Conservation (phyloP, 2,888 invertebrate species). For the Dicyrtomina minuta region DNA sequence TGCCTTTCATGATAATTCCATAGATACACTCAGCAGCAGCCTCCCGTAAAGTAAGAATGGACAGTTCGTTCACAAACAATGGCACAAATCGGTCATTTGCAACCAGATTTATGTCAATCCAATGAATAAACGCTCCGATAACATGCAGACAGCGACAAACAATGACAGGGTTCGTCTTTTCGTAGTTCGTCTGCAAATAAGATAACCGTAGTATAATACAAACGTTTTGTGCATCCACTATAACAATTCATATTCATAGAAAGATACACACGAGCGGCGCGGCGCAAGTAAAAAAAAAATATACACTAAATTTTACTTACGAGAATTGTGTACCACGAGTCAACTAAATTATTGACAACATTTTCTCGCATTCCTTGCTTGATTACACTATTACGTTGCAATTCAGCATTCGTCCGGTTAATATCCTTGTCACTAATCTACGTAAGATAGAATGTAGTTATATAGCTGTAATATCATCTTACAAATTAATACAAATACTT, state of each 20-base stretch:
- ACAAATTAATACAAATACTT: too few relatives aligned
- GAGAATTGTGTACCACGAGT: slow-evolving; percentile 62
- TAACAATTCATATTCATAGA: too few relatives aligned
- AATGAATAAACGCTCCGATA: slow-evolving; percentile 62
- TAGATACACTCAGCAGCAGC: slow-evolving; percentile 61
- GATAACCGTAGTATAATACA: too few relatives aligned
- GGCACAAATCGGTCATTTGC: slow-evolving; percentile 62
- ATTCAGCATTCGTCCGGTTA: slow-evolving; percentile 57
- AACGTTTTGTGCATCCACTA: not conserved
- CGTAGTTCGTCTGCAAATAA: slow-evolving; percentile 57
- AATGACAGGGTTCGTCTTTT: slow-evolving; percentile 32
- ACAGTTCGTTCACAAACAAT: slow-evolving; percentile 58
- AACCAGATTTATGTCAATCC: slow-evolving; percentile 64
- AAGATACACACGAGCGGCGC: not conserved
- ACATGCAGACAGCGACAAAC: slow-evolving; percentile 44
- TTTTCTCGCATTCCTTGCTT: slow-evolving; percentile 63
- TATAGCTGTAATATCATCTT: not conserved
- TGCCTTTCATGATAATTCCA: slow-evolving; percentile 62
- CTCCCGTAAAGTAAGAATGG: slow-evolving; percentile 56
- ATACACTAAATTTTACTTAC: slow-evolving; percentile 56
- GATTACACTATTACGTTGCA: slow-evolving; percentile 60
- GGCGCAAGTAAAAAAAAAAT: not conserved
- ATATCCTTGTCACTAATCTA: slow-evolving; percentile 59
- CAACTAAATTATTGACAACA: slow-evolving; percentile 60
- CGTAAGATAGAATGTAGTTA: slow-evolving; percentile 24